Evolutionary conservation across 2,888 invertebrate genomes (phyloP).

Genomic region (Corythucha ciliata): DNA sequence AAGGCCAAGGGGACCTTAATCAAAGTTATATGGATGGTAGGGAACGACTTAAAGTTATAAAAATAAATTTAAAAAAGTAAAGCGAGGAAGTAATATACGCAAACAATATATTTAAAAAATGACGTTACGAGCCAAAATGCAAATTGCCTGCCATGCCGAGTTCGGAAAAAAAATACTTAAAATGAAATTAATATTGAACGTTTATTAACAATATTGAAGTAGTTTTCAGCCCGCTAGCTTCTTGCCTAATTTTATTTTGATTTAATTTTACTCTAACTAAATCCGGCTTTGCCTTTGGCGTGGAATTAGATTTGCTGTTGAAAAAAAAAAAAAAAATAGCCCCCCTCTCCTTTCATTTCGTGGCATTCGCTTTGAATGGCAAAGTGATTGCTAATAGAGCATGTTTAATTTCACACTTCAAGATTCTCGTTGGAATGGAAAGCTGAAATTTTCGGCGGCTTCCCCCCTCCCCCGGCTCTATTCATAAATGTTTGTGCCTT

Average conservation of each 20-base stretch:
- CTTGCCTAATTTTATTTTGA: slow-evolving; percentile 24
- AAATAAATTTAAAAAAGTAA: slow-evolving; percentile 13
- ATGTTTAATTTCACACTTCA: too few relatives aligned
- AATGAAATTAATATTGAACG: slow-evolving; percentile 10
- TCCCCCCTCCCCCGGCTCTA: too few relatives aligned
- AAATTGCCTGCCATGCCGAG: slow-evolving; percentile 28
- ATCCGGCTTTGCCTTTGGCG: slow-evolving; percentile 31
- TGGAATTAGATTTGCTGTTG: too few relatives aligned
- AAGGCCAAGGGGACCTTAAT: slow-evolving; percentile 54
- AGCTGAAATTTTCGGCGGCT: too few relatives aligned
- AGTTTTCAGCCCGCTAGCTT: slow-evolving; percentile 30
- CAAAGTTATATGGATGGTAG: slow-evolving; percentile 43
- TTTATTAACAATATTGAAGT: slow-evolving; percentile 14
- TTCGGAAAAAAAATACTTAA: slow-evolving; percentile 24
- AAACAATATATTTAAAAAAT: slow-evolving; percentile 6
- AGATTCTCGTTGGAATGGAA: too few relatives aligned
- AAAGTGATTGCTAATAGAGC: too few relatives aligned
- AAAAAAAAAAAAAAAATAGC: background rate
- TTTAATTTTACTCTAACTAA: too few relatives aligned
- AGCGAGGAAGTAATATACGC: background rate
- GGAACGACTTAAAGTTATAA: too few relatives aligned
- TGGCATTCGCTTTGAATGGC: slow-evolving; percentile 12
- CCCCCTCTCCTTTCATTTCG: background rate
- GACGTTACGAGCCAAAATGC: slow-evolving; percentile 24
- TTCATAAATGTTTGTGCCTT: too few relatives aligned